A percentile compares a stretch with the other conserved stretches of the same genome.
Evolutionary conservation across 2,113 vertebrate species (phyloP).

Genomic region (Glaucidium brasilianum): DNA sequence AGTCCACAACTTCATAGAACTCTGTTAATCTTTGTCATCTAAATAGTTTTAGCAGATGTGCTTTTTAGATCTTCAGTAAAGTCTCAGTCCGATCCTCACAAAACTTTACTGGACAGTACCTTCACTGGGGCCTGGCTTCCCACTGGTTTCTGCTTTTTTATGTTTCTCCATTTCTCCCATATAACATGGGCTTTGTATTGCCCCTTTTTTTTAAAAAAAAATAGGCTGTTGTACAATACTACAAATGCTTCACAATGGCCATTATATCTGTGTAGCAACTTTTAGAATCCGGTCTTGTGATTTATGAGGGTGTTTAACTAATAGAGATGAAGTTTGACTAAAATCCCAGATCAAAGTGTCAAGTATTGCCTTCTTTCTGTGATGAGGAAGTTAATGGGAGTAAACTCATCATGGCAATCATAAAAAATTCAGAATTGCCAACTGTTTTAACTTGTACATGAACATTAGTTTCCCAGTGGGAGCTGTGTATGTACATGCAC

Average conservation of each 20-base stretch:
- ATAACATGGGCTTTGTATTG: background rate
- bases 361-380: background rate
- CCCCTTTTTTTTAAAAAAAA: background rate
- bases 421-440: background rate
- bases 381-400: background rate
- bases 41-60: background rate
- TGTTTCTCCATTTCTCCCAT: background rate
- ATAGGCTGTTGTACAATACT: background rate
- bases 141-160: background rate
- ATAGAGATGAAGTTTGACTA: background rate
- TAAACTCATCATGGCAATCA: background rate
- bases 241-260: background rate
- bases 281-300: background rate
- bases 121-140: background rate
- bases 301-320: background rate
- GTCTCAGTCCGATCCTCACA: background rate
- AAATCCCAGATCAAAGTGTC: background rate
- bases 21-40: background rate
- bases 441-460: background rate
- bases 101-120: background rate
- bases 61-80: background rate
- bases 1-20: background rate
- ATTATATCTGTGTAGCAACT: background rate
- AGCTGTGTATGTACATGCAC: background rate
- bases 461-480: background rate